Evolutionary conservation across 2,888 invertebrate species (phyloP), one percentile per base, ranked within the genome.

Genomic region (Gnatocerus cornutus): DNA sequence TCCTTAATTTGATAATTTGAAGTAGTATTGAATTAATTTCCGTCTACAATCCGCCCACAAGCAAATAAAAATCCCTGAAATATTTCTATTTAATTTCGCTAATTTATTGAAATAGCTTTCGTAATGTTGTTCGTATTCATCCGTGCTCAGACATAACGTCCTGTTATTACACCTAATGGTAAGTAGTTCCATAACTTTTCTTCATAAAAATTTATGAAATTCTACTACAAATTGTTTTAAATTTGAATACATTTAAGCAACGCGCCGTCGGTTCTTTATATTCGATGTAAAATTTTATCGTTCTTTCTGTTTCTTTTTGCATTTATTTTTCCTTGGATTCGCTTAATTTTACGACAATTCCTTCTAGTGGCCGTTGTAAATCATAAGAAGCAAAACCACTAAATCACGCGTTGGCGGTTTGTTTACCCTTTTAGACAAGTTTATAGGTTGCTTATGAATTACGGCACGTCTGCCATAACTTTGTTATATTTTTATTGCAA

Each of bases 381-480:
- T 71, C 71, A 71, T 62, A 43, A 56, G 61, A 55, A 61, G 67
- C 56, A 56, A 61, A 43, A 71, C 55, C 66, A 66, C 70, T 79
- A 79, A 79, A 78, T 79, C 79, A 79, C 45, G 72, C 66, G 73
- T 76, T 77, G 78, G 78, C 80, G 78, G 79, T 79, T 79, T 80
- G 80, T 80, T 80, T 80, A 79, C 78, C 75, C 74, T 77, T 64
- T 70, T 71, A 73, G 79, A 79, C 79, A 77, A 76, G 76, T 79
- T 80, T 80, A 80, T 80, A 78, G 78, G 77, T 74, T 75, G 69
- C 68, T 68, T 69, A 75, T 80, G 79, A 80, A 69, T 79, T 79
- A 80, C 76, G 74, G 75, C 69, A 74, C 69, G 75, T 77, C 77
- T 75, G 74, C 69, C 68, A 71, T 73, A 77, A 78, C 78, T 79